Evolutionary conservation across 2,797 vertebrate genomes (phyloP).

Genomic region (Vespertilio murinus): DNA sequence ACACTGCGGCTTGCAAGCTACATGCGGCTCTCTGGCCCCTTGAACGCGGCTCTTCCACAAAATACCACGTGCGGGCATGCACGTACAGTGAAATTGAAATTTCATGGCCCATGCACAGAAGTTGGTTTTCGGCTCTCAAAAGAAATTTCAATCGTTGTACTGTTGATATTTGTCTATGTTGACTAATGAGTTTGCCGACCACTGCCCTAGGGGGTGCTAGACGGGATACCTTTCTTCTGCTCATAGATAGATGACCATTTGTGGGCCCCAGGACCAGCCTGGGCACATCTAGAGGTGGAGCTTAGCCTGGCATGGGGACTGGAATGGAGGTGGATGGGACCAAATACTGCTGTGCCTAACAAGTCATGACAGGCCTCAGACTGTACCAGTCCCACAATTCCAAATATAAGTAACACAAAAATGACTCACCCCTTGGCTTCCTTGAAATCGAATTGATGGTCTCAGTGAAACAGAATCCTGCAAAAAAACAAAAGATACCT

Average conservation of each 20-base stretch:
- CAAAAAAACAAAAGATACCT: not conserved
- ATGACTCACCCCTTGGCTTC: conserved; percentile 88
- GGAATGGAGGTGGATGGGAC: not conserved
- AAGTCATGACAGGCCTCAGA: not conserved
- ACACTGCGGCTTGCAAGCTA: too few species aligned
- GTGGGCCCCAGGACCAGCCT: too few species aligned
- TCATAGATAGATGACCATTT: not conserved
- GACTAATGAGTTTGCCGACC: too few species aligned
- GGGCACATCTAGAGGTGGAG: not conserved
- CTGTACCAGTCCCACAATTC: not conserved
- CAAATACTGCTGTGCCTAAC: not conserved
- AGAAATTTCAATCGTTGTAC: too few species aligned
- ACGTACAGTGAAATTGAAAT: too few species aligned
- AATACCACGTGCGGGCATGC: too few species aligned
- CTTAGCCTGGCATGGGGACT: not conserved
- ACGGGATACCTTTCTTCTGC: not conserved
- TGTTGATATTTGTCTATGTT: too few species aligned
- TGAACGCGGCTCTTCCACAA: too few species aligned
- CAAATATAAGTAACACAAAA: not conserved
- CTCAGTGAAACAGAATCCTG: conserved; percentile 84
- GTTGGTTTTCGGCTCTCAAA: too few species aligned
- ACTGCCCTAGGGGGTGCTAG: too few species aligned
- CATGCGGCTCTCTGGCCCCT: too few species aligned
- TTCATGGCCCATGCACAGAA: too few species aligned
- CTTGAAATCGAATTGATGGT: conserved; percentile 87